phyloP scores from a whole-genome alignment of 2,797 vertebrate genomes.

The Paratrypauchen microcephalus region DNA sequence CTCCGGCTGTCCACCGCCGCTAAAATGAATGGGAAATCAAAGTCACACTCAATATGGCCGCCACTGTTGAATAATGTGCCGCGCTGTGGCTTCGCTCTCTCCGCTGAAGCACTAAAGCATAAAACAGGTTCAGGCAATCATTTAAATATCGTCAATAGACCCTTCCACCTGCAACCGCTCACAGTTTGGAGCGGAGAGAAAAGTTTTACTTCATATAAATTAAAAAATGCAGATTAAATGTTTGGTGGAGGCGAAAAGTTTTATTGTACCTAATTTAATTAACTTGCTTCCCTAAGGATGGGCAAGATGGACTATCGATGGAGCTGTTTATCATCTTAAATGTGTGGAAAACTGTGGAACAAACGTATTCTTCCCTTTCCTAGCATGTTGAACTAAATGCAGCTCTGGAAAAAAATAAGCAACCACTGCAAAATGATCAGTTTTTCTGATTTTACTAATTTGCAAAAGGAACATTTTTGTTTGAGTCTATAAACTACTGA shows the following conservation, averaged over 20 bases:
- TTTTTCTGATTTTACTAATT: too few species aligned
- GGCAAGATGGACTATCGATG: too few species aligned
- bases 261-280: too few species aligned
- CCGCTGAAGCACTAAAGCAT: constrained; percentile 61
- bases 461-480: too few species aligned
- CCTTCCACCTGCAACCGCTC: neutral
- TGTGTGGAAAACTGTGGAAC: too few species aligned
- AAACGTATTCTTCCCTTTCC: too few species aligned
- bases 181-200: neutral
- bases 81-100: constrained; percentile 49
- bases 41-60: constrained; percentile 45
- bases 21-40: constrained; percentile 56
- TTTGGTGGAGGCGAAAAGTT: neutral
- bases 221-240: neutral
- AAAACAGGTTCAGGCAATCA: constrained; percentile 58
- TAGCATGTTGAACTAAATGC: too few species aligned
- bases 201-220: neutral
- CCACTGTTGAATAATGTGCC: constrained; percentile 54
- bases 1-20: constrained; percentile 28
- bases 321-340: too few species aligned
- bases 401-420: too few species aligned
- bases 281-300: too few species aligned
- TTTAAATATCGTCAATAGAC: constrained; percentile 68
- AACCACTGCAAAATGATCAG: too few species aligned
- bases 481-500: too few species aligned